Evolutionary conservation across 2,113 vertebrate genomes (phyloP).

Genomic region (Callionymus lyra): DNA sequence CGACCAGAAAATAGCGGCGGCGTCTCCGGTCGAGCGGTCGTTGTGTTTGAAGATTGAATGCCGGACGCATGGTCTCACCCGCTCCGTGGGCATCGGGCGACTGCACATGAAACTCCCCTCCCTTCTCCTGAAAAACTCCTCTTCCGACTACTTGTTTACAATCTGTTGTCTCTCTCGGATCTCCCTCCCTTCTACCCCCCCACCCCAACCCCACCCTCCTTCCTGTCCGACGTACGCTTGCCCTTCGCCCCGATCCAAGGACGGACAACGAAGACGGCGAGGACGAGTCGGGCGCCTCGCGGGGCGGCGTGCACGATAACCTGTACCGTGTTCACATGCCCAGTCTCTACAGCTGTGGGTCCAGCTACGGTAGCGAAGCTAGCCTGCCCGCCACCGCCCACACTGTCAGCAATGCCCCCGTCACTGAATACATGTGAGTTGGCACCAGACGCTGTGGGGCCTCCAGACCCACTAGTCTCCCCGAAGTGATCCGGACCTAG

Average conservation of each 20-base stretch:
- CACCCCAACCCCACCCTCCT: too few relatives aligned
- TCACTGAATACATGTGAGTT: slow-evolving; percentile 99
- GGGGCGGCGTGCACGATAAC: slow-evolving; percentile 87
- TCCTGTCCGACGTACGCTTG: slow-evolving; percentile 32
- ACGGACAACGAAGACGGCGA: slow-evolving; percentile 91
- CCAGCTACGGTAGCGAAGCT: slow-evolving; percentile 96
- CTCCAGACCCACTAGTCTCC: background rate
- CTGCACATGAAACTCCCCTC: slow-evolving; percentile 20
- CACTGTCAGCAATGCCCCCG: slow-evolving; percentile 97
- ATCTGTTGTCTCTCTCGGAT: slow-evolving; percentile 61
- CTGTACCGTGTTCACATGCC: slow-evolving; percentile 99
- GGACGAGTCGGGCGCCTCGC: slow-evolving; percentile 78
- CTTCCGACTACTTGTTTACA: slow-evolving; percentile 55
- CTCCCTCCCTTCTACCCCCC: slow-evolving; percentile 33
- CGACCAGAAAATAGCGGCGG: too few relatives aligned
- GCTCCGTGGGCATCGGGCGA: slow-evolving; percentile 19
- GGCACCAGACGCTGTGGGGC: slow-evolving; percentile 38
- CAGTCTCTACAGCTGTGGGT: slow-evolving; percentile 96
- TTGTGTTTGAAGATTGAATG: slow-evolving; percentile 5
- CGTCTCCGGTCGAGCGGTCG: too few relatives aligned
- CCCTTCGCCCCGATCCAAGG: slow-evolving; percentile 48
- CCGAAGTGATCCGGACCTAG: background rate
- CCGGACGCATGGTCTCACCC: slow-evolving; percentile 31
- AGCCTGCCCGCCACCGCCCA: slow-evolving; percentile 96
- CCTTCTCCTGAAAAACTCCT: slow-evolving; percentile 42